Evolutionary conservation across 2,888 invertebrate species (phyloP), one percentile per base, ranked within the genome.

Genomic region (Nephrocerus scutellatus): DNA sequence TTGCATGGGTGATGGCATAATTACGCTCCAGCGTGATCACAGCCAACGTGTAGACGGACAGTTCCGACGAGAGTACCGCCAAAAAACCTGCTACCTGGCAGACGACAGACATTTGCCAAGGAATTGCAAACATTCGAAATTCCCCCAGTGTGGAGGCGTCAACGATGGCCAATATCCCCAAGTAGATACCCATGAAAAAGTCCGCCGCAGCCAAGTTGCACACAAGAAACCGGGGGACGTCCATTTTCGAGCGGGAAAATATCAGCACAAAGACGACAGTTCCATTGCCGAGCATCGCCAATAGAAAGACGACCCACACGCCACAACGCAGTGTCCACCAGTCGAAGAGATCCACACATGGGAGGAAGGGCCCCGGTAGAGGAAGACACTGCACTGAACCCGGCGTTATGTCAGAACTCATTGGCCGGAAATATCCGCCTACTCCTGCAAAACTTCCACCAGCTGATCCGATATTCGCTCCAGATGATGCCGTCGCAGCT

Each of bases 291-390:
- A 96, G 76, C 72, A 97, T 80, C 25, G 96, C 93, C 54, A 95
- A 74, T 40, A 96, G 77, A 70, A 96, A 96, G 29, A 97, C 93
- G 12, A 92, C 82, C 96, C 97, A 97, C 34, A 96, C 92, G 14
- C 95, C 93, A 64, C 93, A 95, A 26, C 93, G 79, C 53, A 95
- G 71, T 5, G 92, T 91, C 95, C 95, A 95, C 93, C 93, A 95
- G 63, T 93, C 93, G 68, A 96, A 95, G 38, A 95, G 74, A 68
- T 95, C 95, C 60, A 88, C 85, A 66, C 95, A 96, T 5, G 95
- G 95, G 59, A 93, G 73, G 71, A 95, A 95, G 4, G 95, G 93
- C 18, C 89, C 90, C 3, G 91, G 91, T 59, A 83, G 74, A 8
- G 91, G 92, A 52, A 86, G 70, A 62, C 91, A 91, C 53, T 84